Evolutionary conservation across 2,797 vertebrate genomes (phyloP).

Genomic region (Vultur gryphus): DNA sequence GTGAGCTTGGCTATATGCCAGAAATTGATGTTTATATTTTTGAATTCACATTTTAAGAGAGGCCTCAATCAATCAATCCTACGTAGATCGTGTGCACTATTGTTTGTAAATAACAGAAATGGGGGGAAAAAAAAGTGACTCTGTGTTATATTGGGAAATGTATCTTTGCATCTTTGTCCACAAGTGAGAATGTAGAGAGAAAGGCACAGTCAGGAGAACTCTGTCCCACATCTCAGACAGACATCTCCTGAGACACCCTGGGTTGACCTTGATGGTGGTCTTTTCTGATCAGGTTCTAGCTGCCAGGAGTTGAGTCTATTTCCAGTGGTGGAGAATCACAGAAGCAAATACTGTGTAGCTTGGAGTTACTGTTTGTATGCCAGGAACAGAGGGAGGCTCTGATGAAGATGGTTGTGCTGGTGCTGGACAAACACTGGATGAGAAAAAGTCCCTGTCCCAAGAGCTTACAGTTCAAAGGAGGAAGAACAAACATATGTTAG

Average conservation of each 20-base stretch:
- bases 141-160: background rate
- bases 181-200: background rate
- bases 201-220: background rate
- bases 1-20: background rate
- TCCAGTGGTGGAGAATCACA: background rate
- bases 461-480: constrained; percentile 11
- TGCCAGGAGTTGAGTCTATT: background rate
- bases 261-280: background rate
- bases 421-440: background rate
- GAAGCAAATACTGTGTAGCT: background rate
- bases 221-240: background rate
- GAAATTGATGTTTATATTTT: background rate
- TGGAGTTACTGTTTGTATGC: background rate
- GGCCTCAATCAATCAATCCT: background rate
- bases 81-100: rapidly evolving
- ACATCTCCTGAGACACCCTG: background rate
- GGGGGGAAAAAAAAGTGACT: background rate
- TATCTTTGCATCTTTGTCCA: background rate
- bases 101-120: background rate
- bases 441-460: background rate
- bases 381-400: background rate
- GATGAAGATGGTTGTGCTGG: background rate
- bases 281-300: background rate
- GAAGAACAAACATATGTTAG: background rate
- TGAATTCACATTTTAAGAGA: background rate